Evolutionary conservation across 2,113 vertebrate genomes (phyloP).

Genomic region (Leuciscus idus): DNA sequence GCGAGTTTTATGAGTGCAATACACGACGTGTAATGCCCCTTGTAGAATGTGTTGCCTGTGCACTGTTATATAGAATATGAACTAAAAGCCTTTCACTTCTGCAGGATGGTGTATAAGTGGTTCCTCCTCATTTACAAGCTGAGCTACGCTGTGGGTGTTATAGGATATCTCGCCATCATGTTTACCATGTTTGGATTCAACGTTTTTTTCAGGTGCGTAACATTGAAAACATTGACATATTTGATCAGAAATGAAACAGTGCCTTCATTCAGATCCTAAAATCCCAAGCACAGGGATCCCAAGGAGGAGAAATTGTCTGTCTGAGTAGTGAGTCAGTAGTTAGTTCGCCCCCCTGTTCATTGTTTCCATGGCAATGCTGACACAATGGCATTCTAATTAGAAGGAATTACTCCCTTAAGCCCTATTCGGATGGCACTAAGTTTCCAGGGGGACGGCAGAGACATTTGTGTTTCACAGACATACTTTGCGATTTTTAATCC

Average conservation of each 20-base stretch:
- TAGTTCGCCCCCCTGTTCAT: background rate
- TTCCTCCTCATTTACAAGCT: slow-evolving; percentile 81
- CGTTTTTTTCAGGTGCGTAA: slow-evolving; percentile 74
- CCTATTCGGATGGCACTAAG: no score
- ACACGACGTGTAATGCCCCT: background rate
- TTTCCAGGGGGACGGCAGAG: no score
- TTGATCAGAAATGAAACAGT: background rate
- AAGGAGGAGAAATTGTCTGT: background rate
- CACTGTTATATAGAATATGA: background rate
- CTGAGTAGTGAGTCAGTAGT: background rate
- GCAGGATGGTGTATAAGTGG: slow-evolving; percentile 81
- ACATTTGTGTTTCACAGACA: no score
- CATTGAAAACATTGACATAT: background rate
- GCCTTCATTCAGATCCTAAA: background rate
- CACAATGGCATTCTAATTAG: background rate
- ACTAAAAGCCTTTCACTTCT: slow-evolving; percentile 13
- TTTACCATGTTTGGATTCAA: slow-evolving; percentile 81
- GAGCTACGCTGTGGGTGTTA: slow-evolving; percentile 72
- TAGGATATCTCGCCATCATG: slow-evolving; percentile 77
- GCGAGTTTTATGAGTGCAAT: background rate
- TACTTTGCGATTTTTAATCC: no score
- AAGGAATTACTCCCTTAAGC: slow-evolving; percentile 2
- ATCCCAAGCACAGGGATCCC: background rate
- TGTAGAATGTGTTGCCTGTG: background rate
- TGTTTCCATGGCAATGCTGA: background rate